Evolutionary conservation across 2,797 vertebrate species (phyloP).

Genomic region (Smutsia temminckii): DNA sequence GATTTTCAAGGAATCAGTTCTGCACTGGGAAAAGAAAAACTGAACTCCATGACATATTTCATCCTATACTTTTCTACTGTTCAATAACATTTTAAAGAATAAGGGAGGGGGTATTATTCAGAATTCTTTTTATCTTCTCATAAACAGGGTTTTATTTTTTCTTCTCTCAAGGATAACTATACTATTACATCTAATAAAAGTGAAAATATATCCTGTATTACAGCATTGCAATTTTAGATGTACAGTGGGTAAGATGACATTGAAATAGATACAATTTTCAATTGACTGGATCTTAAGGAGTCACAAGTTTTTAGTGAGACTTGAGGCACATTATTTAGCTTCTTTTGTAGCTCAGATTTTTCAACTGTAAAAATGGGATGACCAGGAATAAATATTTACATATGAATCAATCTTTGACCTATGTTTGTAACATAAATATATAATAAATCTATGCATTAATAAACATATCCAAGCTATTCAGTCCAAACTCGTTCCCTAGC

Average conservation of each 20-base stretch:
- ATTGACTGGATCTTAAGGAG: not conserved
- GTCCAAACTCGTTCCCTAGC: not conserved
- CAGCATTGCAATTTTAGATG: not conserved
- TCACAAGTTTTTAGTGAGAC: not conserved
- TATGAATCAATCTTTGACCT: not conserved
- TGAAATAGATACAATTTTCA: conserved; percentile 11
- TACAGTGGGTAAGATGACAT: not conserved
- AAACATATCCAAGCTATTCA: not conserved
- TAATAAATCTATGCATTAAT: not conserved
- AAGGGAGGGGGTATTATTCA: not conserved
- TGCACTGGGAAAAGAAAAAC: conserved; percentile 65
- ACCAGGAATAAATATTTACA: not conserved
- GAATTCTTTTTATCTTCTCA: conserved; percentile 46
- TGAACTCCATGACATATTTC: conserved; percentile 77
- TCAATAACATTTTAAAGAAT: conserved; percentile 56
- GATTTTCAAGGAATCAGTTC: conserved; percentile 82
- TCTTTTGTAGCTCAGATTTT: not conserved
- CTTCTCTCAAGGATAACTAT: conserved; percentile 18
- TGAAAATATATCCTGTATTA: conserved; percentile 22
- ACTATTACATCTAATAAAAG: conserved; percentile 38
- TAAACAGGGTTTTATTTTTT: not conserved
- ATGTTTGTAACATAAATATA: not conserved
- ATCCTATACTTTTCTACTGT: conserved; percentile 44
- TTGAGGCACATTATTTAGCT: not conserved
- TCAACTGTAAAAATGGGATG: not conserved